Base-by-base conservation (phyloP, 1,140 invertebrate genomes). In the Thereuonema tuberculata region DNA sequence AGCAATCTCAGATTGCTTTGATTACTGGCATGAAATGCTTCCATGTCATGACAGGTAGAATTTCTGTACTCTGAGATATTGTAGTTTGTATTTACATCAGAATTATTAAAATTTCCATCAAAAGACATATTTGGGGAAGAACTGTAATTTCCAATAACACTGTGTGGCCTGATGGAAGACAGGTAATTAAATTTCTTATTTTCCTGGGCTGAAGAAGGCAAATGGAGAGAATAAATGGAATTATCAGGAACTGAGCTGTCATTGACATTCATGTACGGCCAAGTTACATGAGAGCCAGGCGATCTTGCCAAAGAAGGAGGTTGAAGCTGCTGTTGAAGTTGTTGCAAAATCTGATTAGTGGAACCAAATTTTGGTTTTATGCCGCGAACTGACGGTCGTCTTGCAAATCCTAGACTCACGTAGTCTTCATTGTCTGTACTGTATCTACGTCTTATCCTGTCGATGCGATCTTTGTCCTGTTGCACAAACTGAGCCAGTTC, bases 321-420 rank as follows among this genome's bases (percentile, higher is more conserved):
- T 37, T 79, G 77, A 5, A 85, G 67, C 65, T 85, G 83, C 52
- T 80, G 80, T 70, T 85, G 84, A 77, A 86, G 85, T 62, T 89
- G 85, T 64, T 88, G 83, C 0, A 89, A 71, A 14, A 89, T 87
- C 66, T 91, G 86, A 43, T 83, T 84, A 0, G 85, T 87, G 0
- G 84, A 82, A 26, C 85, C 84, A 50, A 87, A 84, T 37, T 84
- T 77, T 0, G 81, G 80, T 64, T 83, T 83, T 37, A 85, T 85
- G 0, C 83, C 84, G 0, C 87, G 77, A 1, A 93, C 89, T 0
- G 87, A 87, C 0, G 89, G 89, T 9, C 89, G 75, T n/a, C 86
- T 77, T 66, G 87, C 86, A 70, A 93, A 92, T 2, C 88, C 89
- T 63, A 92, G 91, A 66, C 91, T 87, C 62, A 91, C 89, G 21